Evolutionary conservation across 2,888 invertebrate species (phyloP), one percentile per base, ranked within the genome.

Genomic region (Amphipyra tragopoginis): DNA sequence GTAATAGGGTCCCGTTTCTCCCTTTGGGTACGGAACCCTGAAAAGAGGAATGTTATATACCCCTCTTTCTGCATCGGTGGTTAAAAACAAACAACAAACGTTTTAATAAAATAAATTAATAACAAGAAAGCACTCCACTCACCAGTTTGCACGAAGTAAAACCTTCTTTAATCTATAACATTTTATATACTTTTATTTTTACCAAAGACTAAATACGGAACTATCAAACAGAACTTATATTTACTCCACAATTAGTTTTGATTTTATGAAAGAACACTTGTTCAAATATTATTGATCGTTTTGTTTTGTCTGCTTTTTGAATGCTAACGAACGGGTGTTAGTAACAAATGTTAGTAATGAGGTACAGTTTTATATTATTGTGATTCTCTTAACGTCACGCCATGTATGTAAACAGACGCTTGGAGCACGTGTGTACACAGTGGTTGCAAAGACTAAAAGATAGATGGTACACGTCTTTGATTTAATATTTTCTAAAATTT

Each of bases 301-400:
- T 21, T 40, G 9, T 44, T 52, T 44, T 36, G 14, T 21, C 15
- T 33, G 11, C 7, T 1, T 21, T 3, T 21, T 21, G 21, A 21
- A 21, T 21, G 21, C 21, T 21, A 2, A 21, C 21, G 3, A 21
- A 21, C 21, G 4, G 14, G 33, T 34, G 52, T 26, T 53, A 26
- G 39, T 42, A 49, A 70, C 48, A 65, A 70, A 60, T 43, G 61
- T 7, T n/a, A 42, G 52, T 77, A 77, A 75, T 69, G 59, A 68
- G 58, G 56, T 15, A 56, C 54, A 54, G 49, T 65, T 60, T 65
- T 48, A 72, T 61, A 36, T 59, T 56, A 72, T 75, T 77, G 64
- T 75, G 54, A 75, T 77, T 70, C 78, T 67, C 67, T 64, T 70
- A 65, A 59, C 77, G 70, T 65, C 70, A 77, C 56, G 51, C 43